These are phyloP conservation scores for Pseudopleuronectes americanus DNA, from an alignment of 2,797 vertebrate species.

Conservation along the genomic window DNA sequence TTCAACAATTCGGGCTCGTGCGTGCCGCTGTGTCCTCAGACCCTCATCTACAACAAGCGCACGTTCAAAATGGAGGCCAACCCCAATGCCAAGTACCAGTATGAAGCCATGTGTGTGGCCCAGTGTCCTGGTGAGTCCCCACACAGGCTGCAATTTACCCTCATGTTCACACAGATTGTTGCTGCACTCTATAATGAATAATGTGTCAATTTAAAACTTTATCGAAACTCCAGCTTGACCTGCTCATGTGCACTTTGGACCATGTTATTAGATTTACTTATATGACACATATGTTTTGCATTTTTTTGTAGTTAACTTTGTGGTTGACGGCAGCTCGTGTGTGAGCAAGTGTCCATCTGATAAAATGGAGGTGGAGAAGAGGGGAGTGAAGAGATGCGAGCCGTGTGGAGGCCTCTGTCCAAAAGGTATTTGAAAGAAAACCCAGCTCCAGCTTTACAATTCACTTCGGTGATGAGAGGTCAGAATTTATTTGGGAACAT, in stretches of 20 bases:
- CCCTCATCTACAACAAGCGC: slow-evolving; percentile 92
- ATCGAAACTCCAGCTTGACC: neutral
- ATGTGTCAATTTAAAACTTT: neutral
- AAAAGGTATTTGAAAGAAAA: slow-evolving; percentile 84
- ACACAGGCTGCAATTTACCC: neutral
- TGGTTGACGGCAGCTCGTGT: slow-evolving; percentile 94
- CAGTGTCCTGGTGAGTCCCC: slow-evolving; percentile 91
- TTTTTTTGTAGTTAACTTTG: slow-evolving; percentile 86
- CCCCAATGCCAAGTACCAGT: slow-evolving; percentile 95
- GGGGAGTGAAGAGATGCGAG: slow-evolving; percentile 91
- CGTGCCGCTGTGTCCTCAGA: slow-evolving; percentile 90
- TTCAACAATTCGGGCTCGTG: slow-evolving; percentile 95
- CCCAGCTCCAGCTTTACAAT: too few species aligned
- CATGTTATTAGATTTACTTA: neutral
- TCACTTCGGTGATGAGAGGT: neutral
- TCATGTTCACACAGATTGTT: neutral
- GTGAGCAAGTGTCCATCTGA: slow-evolving; percentile 92
- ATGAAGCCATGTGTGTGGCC: slow-evolving; percentile 92
- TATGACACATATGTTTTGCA: neutral
- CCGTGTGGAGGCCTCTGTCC: slow-evolving; percentile 91
- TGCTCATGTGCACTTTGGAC: neutral
- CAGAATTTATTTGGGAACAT: too few species aligned
- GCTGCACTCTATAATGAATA: neutral
- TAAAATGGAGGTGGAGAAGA: slow-evolving; percentile 93
- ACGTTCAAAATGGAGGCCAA: slow-evolving; percentile 94